Evolutionary conservation across 1,140 invertebrate species (phyloP).

Genomic region (Euura saliciscinereae): DNA sequence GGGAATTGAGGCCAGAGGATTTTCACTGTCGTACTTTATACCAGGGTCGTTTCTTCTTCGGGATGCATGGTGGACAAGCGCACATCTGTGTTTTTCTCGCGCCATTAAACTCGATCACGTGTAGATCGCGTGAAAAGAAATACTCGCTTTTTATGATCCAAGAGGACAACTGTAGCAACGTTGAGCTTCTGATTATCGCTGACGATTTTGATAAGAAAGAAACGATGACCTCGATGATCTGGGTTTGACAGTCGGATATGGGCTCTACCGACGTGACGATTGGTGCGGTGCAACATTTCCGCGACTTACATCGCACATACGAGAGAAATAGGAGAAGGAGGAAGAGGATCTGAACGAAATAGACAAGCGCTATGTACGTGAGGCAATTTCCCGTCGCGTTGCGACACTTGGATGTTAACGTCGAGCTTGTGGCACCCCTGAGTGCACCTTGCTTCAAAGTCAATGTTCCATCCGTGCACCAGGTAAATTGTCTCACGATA

Average conservation of each 20-base stretch:
- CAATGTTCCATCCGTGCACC: neutral
- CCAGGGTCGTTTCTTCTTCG: too few species aligned
- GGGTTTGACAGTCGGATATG: too few species aligned
- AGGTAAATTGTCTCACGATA: neutral
- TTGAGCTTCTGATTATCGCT: neutral
- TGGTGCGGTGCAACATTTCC: neutral
- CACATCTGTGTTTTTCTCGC: neutral
- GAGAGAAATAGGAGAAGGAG: neutral
- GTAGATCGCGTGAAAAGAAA: neutral
- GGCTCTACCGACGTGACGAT: too few species aligned
- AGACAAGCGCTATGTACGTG: neutral
- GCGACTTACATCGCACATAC: neutral
- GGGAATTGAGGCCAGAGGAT: neutral
- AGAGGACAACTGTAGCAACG: neutral
- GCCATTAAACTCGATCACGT: neutral
- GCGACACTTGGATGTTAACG: neutral
- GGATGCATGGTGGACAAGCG: too few species aligned
- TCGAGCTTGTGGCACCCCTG: neutral
- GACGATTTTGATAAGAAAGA: too few species aligned
- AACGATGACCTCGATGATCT: too few species aligned
- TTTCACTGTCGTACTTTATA: neutral
- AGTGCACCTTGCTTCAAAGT: neutral
- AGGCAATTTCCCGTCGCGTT: neutral
- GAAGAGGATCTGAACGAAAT: neutral
- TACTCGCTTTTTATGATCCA: neutral